Percentiles rank a stretch among this genome's conserved stretches.
Conservation (phyloP, 1,140 invertebrate species). For the Prorops nasuta region DNA sequence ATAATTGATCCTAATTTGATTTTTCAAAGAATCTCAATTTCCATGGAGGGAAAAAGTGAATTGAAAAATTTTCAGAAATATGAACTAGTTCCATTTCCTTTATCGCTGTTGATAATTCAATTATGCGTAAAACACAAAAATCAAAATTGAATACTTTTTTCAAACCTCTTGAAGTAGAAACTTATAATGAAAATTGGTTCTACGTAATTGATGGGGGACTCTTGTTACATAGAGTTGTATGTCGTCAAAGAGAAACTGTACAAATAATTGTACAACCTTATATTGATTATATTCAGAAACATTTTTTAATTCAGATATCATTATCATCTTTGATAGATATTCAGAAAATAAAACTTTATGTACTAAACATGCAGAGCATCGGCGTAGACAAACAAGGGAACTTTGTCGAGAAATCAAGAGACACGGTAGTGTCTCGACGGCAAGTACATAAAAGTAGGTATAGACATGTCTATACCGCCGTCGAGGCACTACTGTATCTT, state of each 20-base stretch:
- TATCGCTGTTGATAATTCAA: slow-evolving; percentile 34
- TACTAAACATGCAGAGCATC: too few relatives aligned
- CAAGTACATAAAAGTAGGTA: too few relatives aligned
- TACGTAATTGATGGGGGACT: slow-evolving; percentile 33
- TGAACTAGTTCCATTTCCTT: slow-evolving; percentile 34
- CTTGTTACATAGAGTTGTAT: slow-evolving; percentile 21
- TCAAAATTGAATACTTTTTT: slow-evolving; percentile 25
- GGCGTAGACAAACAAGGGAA: too few relatives aligned
- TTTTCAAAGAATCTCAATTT: slow-evolving; percentile 32
- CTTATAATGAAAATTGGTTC: slow-evolving; percentile 27
- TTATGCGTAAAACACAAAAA: slow-evolving; percentile 35
- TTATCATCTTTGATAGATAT: too few relatives aligned
- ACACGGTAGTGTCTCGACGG: too few relatives aligned
- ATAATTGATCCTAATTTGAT: slow-evolving; percentile 24
- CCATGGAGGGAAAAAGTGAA: slow-evolving; percentile 27
- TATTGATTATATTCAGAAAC: too few relatives aligned
- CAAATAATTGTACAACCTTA: too few relatives aligned
- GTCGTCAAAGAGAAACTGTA: slow-evolving; percentile 22
- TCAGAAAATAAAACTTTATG: too few relatives aligned
- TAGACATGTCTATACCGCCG: too few relatives aligned
- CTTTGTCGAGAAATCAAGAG: too few relatives aligned
- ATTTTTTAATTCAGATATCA: too few relatives aligned
- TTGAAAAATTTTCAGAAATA: slow-evolving; percentile 30
- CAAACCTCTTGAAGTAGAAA: neutral
- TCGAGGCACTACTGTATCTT: too few relatives aligned